A percentile compares a stretch with the other conserved stretches of the same genome.
Evolutionary conservation across 2,888 invertebrate genomes (phyloP).

Genomic region (Nemapogon koenigi): DNA sequence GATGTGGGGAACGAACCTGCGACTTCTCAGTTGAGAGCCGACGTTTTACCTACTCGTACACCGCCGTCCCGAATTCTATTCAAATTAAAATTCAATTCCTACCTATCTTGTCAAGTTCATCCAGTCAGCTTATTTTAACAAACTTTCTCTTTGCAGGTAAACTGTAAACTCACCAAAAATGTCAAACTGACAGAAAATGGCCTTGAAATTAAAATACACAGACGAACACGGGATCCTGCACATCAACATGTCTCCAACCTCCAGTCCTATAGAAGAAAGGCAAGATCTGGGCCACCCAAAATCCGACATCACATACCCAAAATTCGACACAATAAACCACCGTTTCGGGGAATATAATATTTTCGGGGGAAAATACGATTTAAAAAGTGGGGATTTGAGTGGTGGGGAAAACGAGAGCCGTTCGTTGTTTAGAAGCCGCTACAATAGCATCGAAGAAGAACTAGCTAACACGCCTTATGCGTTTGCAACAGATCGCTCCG

Average conservation of each 20-base stretch:
- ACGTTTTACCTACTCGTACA: no score
- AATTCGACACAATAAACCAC: slow-evolving; percentile 54
- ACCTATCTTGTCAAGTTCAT: no score
- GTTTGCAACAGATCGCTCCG: slow-evolving; percentile 37
- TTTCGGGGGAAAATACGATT: slow-evolving; percentile 47
- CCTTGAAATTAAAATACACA: slow-evolving; percentile 49
- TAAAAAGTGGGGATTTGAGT: slow-evolving; percentile 20
- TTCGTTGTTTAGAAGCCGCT: slow-evolving; percentile 52
- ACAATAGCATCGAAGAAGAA: slow-evolving; percentile 58
- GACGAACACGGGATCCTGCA: slow-evolving; percentile 55
- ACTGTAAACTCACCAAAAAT: no score
- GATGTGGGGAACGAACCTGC: no score
- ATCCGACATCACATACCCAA: slow-evolving; percentile 30
- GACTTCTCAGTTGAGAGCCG: no score
- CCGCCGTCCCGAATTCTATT: no score
- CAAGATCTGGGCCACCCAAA: slow-evolving; percentile 17
- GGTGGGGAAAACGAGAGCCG: slow-evolving; percentile 23
- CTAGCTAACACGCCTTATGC: slow-evolving; percentile 59
- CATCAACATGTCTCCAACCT: slow-evolving; percentile 49
- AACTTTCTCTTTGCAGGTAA: no score
- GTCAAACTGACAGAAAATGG: slow-evolving; percentile 30
- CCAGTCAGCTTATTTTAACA: no score
- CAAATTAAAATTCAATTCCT: no score
- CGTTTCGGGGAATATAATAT: slow-evolving; percentile 51
- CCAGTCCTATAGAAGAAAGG: slow-evolving; percentile 24